Evolutionary conservation across 2,888 invertebrate species (phyloP).

Genomic region (Tromatobia lineatoria): DNA sequence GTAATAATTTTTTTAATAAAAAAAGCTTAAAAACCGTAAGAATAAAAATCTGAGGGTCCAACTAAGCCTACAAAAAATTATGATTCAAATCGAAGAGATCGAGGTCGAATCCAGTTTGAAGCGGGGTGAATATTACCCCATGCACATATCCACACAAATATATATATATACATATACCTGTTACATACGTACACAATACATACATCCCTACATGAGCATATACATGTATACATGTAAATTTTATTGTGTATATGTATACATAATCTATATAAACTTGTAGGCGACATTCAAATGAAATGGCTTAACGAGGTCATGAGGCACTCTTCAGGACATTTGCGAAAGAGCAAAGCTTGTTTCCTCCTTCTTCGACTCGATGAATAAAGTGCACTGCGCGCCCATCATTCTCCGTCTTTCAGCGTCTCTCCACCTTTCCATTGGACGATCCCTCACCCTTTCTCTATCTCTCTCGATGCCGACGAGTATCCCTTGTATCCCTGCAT

Average conservation of each 20-base stretch:
- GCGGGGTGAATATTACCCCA: too few species aligned
- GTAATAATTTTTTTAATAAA: too few species aligned
- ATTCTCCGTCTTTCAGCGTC: slow-evolving; percentile 31
- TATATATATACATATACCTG: background rate
- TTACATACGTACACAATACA: background rate
- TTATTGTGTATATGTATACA: background rate
- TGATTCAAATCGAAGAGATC: too few species aligned
- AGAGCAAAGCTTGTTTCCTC: slow-evolving; percentile 61
- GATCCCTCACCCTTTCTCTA: background rate
- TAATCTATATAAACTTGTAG: background rate
- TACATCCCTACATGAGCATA: background rate
- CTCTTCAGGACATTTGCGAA: slow-evolving; percentile 52
- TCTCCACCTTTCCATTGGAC: background rate
- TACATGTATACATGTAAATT: background rate
- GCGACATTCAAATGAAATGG: slow-evolving; percentile 46
- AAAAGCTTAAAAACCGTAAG: too few species aligned
- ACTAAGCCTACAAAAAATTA: too few species aligned
- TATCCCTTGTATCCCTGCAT: slow-evolving; percentile 63
- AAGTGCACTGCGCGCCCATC: slow-evolving; percentile 53
- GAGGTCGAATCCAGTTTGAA: too few species aligned
- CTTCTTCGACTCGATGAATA: slow-evolving; percentile 56
- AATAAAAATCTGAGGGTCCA: too few species aligned
- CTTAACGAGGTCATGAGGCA: slow-evolving; percentile 62
- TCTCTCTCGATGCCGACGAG: slow-evolving; percentile 13
- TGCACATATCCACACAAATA: too few species aligned